These are phyloP conservation scores for Linepithema humile DNA, from an alignment of 1,140 invertebrate species.

Conservation along the genomic window DNA sequence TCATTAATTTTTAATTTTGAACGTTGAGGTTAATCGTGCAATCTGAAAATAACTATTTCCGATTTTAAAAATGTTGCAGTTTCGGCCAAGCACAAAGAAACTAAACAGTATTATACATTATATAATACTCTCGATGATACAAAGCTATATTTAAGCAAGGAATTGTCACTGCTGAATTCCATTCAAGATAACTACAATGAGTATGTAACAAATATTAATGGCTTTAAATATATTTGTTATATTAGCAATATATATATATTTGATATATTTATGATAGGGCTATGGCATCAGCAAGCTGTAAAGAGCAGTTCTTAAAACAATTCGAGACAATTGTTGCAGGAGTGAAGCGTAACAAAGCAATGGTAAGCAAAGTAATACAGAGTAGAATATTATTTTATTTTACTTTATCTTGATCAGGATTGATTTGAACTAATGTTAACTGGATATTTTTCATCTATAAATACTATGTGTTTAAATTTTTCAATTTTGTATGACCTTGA, in stretches of 20 bases:
- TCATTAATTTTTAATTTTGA: not conserved
- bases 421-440: not conserved
- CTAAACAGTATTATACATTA: conserved; percentile 98
- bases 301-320: conserved; percentile 95
- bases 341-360: conserved; percentile 92
- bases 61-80: conserved; percentile 86
- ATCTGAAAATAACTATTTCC: conserved; percentile 1
- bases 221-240: conserved; percentile 19
- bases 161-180: conserved; percentile 96
- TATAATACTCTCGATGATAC: conserved; percentile 98
- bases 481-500: not conserved
- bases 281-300: conserved; percentile 88
- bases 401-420: not conserved
- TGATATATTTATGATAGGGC: conserved; percentile 83
- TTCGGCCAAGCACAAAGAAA: conserved; percentile 97
- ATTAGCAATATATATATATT: conserved; percentile 4
- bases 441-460: not conserved
- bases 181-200: conserved; percentile 96
- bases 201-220: conserved; percentile 86
- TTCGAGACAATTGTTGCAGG: conserved; percentile 94
- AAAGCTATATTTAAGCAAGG: conserved; percentile 95
- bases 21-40: not conserved
- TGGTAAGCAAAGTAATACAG: conserved; percentile 83
- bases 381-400: not conserved
- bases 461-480: not conserved